Evolutionary conservation across 2,797 vertebrate genomes (phyloP), one percentile per base, ranked within the genome.

Genomic region (Mastacembelus armatus): DNA sequence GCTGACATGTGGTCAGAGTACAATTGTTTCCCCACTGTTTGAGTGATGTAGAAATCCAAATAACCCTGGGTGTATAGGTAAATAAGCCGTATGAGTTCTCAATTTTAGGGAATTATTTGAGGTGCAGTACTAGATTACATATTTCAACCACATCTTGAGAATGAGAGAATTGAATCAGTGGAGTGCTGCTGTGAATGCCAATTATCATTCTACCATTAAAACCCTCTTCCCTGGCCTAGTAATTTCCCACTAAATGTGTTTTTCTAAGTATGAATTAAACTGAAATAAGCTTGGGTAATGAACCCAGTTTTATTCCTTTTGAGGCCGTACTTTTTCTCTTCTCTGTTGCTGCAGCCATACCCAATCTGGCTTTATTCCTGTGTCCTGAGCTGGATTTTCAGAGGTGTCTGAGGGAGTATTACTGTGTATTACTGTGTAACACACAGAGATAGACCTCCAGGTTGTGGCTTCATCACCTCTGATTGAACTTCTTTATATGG

Each of bases 261-360:
- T 87, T 87, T 87, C 77, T 91, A 89, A 92, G 91, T 90, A 91
- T 90, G 89, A 92, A 90, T 89, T 85, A 87, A 86, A 84, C 76
- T 90, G 66, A 85, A 91, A 89, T 90, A 88, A 87, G 83, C 77
- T 79, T 67, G 85, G 85, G 81, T 88, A 89, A 91, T 91, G 88
- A 87, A 88, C 81, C 84, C 38, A 45, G 52, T 71, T 84, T 80
- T 80, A 85, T 89, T 82, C 76, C 69, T 85, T 79, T 73, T 2
- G 4, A 71, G 40, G 54, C 38, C 33, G 12, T 58, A 50, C 65
- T 77, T 74, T 80, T 80, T 79, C 60, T 49, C 78, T 51, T 29
- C 50, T 66, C 14, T 21, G 2, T 67, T 35, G 29, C 45, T 38
- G 49, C 48, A 50, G 48, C 42, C 8, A 2, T 49, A 62, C 54